phyloP scores from a whole-genome alignment of 1,140 invertebrate genomes.

The Cyclina sinensis region DNA sequence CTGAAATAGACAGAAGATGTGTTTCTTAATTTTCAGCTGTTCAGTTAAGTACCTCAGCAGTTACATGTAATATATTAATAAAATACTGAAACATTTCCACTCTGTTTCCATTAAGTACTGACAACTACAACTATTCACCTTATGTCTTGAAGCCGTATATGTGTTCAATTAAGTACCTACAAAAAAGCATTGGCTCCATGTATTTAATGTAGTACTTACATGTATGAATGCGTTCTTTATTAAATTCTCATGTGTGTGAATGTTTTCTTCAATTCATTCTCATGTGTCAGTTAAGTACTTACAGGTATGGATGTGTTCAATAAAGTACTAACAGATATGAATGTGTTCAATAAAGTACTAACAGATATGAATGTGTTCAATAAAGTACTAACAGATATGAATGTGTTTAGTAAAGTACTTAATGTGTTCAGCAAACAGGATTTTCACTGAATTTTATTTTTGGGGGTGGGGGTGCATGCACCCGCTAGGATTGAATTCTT shows the following conservation, averaged over 20 bases:
- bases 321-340: background rate
- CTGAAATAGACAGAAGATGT: constrained; percentile 60
- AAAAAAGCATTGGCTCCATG: background rate
- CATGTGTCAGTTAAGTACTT: background rate
- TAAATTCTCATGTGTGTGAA: background rate
- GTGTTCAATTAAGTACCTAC: background rate
- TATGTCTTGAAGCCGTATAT: background rate
- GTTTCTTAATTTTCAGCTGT: too few species aligned
- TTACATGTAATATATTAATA: too few species aligned
- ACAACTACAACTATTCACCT: background rate
- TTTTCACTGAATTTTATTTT: too few species aligned
- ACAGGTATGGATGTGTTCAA: constrained; percentile 18
- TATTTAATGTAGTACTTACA: constrained; percentile 4
- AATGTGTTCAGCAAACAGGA: too few species aligned
- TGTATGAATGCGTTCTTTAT: too few species aligned
- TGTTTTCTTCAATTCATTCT: background rate
- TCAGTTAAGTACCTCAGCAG: too few species aligned
- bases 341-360: background rate
- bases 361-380: background rate
- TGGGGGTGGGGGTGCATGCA: too few species aligned
- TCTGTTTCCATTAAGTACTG: background rate
- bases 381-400: background rate
- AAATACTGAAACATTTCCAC: too few species aligned
- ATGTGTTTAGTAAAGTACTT: too few species aligned
- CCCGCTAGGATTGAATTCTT: too few species aligned